phyloP scores from a whole-genome alignment of 2,888 invertebrate species.

The Monochamus alternatus region DNA sequence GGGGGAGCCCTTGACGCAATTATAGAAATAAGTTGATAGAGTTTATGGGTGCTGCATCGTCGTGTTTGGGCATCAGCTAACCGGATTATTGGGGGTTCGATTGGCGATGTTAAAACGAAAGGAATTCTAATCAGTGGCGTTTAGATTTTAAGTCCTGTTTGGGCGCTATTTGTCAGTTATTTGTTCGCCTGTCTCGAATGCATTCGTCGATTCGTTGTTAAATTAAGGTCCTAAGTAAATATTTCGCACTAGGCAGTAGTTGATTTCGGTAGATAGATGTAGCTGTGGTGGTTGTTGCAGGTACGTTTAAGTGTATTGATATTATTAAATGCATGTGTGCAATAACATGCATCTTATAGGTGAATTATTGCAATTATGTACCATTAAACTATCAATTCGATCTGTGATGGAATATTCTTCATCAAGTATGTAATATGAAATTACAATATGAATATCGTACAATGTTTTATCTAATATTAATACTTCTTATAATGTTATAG shows the following conservation, averaged over 20 bases:
- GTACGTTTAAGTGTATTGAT: no score
- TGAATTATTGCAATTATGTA: no score
- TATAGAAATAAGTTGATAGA: constrained; percentile 54
- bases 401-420: no score
- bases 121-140: constrained; percentile 34
- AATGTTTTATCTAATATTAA: no score
- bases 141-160: constrained; percentile 30
- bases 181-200: background rate
- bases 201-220: background rate
- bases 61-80: constrained; percentile 52
- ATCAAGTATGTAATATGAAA: no score
- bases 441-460: no score
- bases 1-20: constrained; percentile 48
- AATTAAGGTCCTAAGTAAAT: background rate
- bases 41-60: constrained; percentile 47
- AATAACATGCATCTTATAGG: no score
- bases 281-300: no score
- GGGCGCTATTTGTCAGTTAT: background rate
- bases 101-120: constrained; percentile 33
- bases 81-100: constrained; percentile 48
- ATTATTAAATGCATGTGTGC: no score
- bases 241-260: background rate
- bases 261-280: background rate
- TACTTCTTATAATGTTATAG: no score
- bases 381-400: no score